A percentile compares a stretch with the other conserved stretches of the same genome.
Conservation (phyloP, 2,113 vertebrate genomes). For the Ochotona princeps region DNA sequence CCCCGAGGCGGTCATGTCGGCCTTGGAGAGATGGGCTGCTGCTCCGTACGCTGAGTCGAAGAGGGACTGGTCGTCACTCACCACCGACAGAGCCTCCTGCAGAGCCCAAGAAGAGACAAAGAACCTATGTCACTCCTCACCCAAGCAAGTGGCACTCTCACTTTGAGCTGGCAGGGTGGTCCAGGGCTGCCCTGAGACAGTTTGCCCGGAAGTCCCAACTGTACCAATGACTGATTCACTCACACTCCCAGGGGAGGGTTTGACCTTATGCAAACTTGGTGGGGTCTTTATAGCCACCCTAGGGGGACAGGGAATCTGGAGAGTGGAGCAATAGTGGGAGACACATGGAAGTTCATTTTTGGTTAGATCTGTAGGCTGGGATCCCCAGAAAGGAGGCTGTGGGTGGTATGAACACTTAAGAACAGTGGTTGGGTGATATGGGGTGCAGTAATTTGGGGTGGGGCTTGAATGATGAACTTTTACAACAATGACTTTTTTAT, state of each 20-base stretch:
- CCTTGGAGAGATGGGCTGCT: slow-evolving; percentile 95
- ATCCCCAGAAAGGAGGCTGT: background rate
- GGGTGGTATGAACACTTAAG: background rate
- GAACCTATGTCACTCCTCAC: slow-evolving; percentile 5
- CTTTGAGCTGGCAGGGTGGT: slow-evolving; percentile 71
- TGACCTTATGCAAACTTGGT: slow-evolving; percentile 34
- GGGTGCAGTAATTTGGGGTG: too few species aligned
- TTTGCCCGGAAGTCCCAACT: slow-evolving; percentile 56
- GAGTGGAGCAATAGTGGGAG: background rate
- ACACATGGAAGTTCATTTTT: background rate
- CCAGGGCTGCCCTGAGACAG: slow-evolving; percentile 46
- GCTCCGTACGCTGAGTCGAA: slow-evolving; percentile 97
- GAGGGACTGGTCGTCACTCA: slow-evolving; percentile 99
- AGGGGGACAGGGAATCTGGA: background rate
- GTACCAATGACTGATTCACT: slow-evolving; percentile 36
- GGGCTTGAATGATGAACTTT: too few species aligned
- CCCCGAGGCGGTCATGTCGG: slow-evolving; percentile 99
- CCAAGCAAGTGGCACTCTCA: background rate
- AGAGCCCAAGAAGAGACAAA: slow-evolving; percentile 66
- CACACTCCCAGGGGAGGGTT: background rate
- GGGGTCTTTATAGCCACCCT: slow-evolving; percentile 13
- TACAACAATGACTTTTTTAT: too few species aligned
- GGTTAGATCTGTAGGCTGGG: background rate
- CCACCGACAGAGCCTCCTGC: slow-evolving; percentile 99
- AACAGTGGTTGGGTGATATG: rapidly evolving